Evolutionary conservation across 1,140 invertebrate genomes (phyloP), one percentile per base, ranked within the genome.

Genomic region (Drosophila truncata): DNA sequence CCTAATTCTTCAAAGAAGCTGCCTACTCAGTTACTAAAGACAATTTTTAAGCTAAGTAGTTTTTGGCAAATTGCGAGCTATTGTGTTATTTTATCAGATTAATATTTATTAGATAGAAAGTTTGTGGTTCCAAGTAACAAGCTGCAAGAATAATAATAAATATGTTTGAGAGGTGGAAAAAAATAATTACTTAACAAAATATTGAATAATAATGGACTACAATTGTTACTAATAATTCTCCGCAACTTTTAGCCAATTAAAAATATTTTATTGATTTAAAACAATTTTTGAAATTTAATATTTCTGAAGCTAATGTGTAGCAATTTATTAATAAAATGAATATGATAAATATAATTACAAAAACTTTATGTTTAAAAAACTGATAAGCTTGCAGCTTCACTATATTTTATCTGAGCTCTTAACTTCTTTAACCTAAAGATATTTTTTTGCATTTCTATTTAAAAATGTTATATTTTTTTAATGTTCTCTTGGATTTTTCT

Each of bases 331-430:
- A 39, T 16, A 3, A 27, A 37, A 35, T 25, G 8, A 50, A 18
- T 50, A 13, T 33, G 6, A 23, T 18, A 23, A 4, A 10, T 16
- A 49, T 6, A 16, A 47, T 27, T 8, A 47, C 2, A 1, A 6
- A 44, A 44, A 2, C 4, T 27, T 10, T 16, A 6, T 4, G 2
- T 13, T 31, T 16, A 13, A 23, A 50, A 1, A 35, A 23, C n/a
- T 5, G 23, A 37, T 31, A 69, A 35, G 8, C 75, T 78, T 78
- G 80, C 80, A 69, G 77, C 81, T 77, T 84, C 78, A 61, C 62
- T 47, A 23, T 77, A 14, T 35, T 64, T 71, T 61, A 82, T 65
- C 18, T 70, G n/a, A 47, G 33, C 35, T 57, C 58, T 63, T 27
- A 4, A 42, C 18, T 74, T 16, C 4, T 41, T 29, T 18, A 4